Base-by-base conservation (phyloP, 2,797 vertebrate species). In the Glossophaga mutica region DNA sequence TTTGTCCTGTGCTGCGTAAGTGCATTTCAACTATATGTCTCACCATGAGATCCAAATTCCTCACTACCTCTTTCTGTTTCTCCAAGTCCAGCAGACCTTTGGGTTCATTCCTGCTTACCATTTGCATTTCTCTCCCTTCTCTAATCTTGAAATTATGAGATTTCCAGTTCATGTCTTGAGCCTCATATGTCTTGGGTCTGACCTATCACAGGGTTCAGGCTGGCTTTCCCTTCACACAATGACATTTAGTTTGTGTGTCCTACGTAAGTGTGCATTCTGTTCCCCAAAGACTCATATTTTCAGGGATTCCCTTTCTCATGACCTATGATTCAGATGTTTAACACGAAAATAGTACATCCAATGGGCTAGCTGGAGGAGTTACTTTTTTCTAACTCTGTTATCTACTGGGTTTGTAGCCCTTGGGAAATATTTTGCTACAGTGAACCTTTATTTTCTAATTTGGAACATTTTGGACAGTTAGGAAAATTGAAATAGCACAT, bases 271-370 rank as follows among this genome's bases (percentile, higher is more conserved):
- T 55, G 16, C 22, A 19, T 22, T 78, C 67, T 62, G 24, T 91
- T 42, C 42, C 37, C 37, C 24, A 57, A 55, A 84, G 67, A 18
- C 9, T 79, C 29, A 12, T 67, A 26, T 37, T 76, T 90, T 82
- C 50, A 94, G 94, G 68, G 57, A 95, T 91, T 96, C 42, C 65
- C 89, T 96, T 95, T 90, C 32, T 91, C 32, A 12, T 91, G 68
- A 87, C 79, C 70, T 94, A 42, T 95, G 86, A 92, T 85, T 95
- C 79, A 97, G 26, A 81, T 91, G 52, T 91, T 91, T 68, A 91
- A 68, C n/a, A 16, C 37, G 91, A 91, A 94, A 92, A 73, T 14
- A 79, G 24, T n/a, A 37, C 14, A 46, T 84, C 59, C 0, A 48
- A 2, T 44, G 39, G n/a, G 37, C 14, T 91, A 67, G 24, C 62